A percentile compares a stretch with the other conserved stretches of the same genome.
phyloP scores from a whole-genome alignment of 2,888 invertebrate species.

The Xanthorhoe designata region DNA sequence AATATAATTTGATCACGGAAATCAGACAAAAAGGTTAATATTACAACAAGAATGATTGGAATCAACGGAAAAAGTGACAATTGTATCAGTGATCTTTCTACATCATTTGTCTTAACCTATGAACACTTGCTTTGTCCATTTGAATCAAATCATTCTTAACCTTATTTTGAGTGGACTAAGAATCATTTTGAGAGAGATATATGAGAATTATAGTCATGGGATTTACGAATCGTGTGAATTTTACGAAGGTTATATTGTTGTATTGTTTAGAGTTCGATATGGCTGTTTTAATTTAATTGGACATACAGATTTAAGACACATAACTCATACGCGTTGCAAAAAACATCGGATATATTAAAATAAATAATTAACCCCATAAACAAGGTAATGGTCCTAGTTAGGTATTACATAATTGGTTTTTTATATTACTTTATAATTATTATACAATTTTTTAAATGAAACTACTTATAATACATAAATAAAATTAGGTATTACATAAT shows the following conservation, averaged over 20 bases:
- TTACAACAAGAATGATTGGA: slow-evolving; percentile 27
- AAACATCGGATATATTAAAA: no score
- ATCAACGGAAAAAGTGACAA: slow-evolving; percentile 37
- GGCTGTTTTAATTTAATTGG: slow-evolving; percentile 4
- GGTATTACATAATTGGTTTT: no score
- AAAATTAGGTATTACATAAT: no score
- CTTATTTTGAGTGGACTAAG: background rate
- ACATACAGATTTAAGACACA: background rate
- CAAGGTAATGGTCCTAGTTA: no score
- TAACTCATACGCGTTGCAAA: no score
- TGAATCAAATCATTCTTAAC: background rate
- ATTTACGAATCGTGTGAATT: slow-evolving; percentile 33
- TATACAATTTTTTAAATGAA: no score
- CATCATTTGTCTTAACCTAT: slow-evolving; percentile 27
- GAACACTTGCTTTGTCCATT: background rate
- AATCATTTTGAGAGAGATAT: slow-evolving; percentile 1
- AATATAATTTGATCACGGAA: slow-evolving; percentile 11
- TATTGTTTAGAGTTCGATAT: slow-evolving; percentile 15
- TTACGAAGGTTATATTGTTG: slow-evolving; percentile 23
- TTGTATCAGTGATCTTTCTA: slow-evolving; percentile 41
- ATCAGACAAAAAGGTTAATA: slow-evolving; percentile 17
- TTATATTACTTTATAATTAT: no score
- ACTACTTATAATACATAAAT: no score
- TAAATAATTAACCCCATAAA: no score
- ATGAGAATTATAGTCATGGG: slow-evolving; percentile 22